A percentile compares a stretch with the other conserved stretches of the same genome.
Conservation (phyloP, 2,113 vertebrate genomes). For the Ageneiosus marmoratus region DNA sequence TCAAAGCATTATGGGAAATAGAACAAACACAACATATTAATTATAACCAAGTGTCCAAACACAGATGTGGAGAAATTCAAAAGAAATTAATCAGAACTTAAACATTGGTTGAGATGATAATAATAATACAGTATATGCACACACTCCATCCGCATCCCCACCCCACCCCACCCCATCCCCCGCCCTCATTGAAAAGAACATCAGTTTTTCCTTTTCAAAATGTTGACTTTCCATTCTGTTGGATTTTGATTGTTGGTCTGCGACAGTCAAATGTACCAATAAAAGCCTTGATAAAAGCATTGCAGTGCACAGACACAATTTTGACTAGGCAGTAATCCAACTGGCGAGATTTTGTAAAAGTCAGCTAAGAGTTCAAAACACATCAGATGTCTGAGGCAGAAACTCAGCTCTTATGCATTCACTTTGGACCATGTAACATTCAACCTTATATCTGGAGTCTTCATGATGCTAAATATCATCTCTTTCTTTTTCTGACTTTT, state of each 20-base stretch:
- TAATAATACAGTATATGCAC: background rate
- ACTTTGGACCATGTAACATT: background rate
- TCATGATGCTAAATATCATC: background rate
- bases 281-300: background rate
- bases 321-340: background rate
- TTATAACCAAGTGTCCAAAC: no score
- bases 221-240: background rate
- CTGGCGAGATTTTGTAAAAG: background rate
- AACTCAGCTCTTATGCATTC: background rate
- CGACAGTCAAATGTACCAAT: background rate
- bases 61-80: no score
- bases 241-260: background rate
- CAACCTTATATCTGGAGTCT: conserved; percentile 5
- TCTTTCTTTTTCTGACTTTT: conserved; percentile 8
- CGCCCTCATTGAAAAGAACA: no score
- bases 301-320: background rate
- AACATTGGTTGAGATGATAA: no score
- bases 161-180: no score
- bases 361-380: background rate
- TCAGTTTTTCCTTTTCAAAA: background rate
- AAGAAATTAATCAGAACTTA: no score
- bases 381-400: background rate
- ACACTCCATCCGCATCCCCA: no score
- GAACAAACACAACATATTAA: no score
- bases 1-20: no score